Evolutionary conservation across 2,113 vertebrate genomes (phyloP).

Genomic region (Xiphias gladius): DNA sequence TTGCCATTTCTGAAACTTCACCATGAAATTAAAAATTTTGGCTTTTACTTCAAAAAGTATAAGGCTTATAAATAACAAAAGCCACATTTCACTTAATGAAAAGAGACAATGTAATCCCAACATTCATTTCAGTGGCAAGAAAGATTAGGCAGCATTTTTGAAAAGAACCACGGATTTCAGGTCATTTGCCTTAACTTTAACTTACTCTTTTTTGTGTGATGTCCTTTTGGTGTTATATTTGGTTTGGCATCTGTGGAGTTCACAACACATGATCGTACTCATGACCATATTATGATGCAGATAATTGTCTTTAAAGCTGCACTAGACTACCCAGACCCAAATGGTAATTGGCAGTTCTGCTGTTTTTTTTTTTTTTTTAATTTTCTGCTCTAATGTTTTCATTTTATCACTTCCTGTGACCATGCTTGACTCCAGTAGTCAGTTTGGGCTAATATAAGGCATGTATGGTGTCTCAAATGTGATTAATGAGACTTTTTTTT

Average conservation of each 20-base stretch:
- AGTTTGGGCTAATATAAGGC: neutral
- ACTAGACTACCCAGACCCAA: neutral
- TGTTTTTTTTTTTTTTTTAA: conserved; percentile 25
- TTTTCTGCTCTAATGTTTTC: neutral
- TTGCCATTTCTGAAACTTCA: neutral
- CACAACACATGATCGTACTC: neutral
- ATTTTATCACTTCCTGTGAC: neutral
- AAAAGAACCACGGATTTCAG: conserved; percentile 3
- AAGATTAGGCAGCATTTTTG: neutral
- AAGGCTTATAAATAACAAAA: neutral
- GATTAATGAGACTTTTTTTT: neutral
- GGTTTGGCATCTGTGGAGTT: neutral
- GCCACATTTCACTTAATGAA: conserved; percentile 13
- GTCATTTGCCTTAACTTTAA: conserved; percentile 62
- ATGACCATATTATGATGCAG: neutral
- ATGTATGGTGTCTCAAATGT: neutral
- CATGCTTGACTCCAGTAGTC: too few species aligned
- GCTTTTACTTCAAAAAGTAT: neutral
- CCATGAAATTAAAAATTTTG: neutral
- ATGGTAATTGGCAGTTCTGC: neutral
- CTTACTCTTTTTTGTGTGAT: neutral
- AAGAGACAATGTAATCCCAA: neutral
- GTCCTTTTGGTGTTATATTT: conserved; percentile 10
- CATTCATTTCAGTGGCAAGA: neutral
- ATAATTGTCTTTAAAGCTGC: neutral